phyloP scores from a whole-genome alignment of 2,797 vertebrate species.

The Melopsittacus undulatus region DNA sequence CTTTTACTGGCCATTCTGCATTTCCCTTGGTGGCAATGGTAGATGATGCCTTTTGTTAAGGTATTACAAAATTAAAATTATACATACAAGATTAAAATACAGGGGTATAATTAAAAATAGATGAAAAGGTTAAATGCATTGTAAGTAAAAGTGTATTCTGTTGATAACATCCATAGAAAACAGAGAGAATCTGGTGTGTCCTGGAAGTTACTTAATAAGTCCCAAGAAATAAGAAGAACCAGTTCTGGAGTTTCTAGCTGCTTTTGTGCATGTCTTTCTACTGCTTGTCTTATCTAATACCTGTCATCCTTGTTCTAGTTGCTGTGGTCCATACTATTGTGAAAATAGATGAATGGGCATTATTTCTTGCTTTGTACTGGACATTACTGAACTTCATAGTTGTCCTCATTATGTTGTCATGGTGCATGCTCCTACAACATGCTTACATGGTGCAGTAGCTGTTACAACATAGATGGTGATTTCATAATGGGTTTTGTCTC shows the following conservation, averaged over 20 bases:
- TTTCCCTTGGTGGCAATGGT: background rate
- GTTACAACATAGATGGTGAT: background rate
- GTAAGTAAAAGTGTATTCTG: background rate
- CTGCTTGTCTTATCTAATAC: background rate
- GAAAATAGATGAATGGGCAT: background rate
- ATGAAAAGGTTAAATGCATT: background rate
- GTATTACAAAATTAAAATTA: background rate
- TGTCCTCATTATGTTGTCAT: background rate
- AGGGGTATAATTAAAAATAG: background rate
- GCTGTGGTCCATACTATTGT: background rate
- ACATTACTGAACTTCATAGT: background rate
- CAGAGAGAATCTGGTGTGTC: background rate
- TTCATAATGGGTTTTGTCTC: background rate
- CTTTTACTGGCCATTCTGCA: background rate
- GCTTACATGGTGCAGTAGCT: background rate
- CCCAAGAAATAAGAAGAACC: background rate
- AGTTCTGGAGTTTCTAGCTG: background rate
- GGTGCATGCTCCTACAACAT: background rate
- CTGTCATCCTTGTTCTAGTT: background rate
- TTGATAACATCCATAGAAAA: background rate
- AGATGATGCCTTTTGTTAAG: background rate
- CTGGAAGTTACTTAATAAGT: background rate
- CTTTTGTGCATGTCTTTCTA: fast-evolving
- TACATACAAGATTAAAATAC: background rate
- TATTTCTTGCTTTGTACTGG: background rate